Percentiles rank a stretch among this genome's conserved stretches.
Conservation (phyloP, 92 coral and sea anemone genomes). For the Heliopora coerulea region DNA sequence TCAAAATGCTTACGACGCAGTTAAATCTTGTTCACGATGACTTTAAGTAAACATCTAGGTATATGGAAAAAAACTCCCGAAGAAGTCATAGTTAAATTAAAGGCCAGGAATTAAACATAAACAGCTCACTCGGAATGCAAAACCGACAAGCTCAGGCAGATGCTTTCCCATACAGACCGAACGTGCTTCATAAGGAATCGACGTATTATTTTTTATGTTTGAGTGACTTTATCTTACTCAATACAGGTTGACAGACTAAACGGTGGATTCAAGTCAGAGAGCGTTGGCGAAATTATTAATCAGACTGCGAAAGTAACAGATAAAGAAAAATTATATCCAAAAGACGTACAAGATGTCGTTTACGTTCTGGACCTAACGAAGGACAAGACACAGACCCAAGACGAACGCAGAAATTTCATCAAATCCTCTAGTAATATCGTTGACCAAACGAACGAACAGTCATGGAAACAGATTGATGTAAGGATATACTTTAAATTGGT, state of each 20-base stretch:
- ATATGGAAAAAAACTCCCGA: too few relatives aligned
- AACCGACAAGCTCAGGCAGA: too few relatives aligned
- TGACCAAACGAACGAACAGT: background rate
- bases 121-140: too few relatives aligned
- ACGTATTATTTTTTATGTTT: too few relatives aligned
- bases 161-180: too few relatives aligned
- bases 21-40: too few relatives aligned
- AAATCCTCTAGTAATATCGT: slow-evolving; percentile 33
- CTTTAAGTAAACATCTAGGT: too few relatives aligned
- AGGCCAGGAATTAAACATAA: too few relatives aligned
- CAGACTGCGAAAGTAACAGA: slow-evolving; percentile 6
- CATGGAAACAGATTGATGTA: slow-evolving; percentile 13
- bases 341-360: slow-evolving; percentile 18
- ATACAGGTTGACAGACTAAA: background rate
- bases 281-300: background rate
- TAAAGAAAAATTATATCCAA: background rate
- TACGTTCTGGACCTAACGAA: slow-evolving; percentile 12
- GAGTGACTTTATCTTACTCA: too few relatives aligned
- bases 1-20: too few relatives aligned
- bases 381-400: background rate
- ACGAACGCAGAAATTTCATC: slow-evolving; percentile 16
- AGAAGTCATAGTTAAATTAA: too few relatives aligned
- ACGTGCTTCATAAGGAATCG: too few relatives aligned
- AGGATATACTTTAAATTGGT: background rate
- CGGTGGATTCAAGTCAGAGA: slow-evolving; percentile 17